Evolutionary conservation across 2,797 vertebrate genomes (phyloP).

Genomic region (Lates japonicus): DNA sequence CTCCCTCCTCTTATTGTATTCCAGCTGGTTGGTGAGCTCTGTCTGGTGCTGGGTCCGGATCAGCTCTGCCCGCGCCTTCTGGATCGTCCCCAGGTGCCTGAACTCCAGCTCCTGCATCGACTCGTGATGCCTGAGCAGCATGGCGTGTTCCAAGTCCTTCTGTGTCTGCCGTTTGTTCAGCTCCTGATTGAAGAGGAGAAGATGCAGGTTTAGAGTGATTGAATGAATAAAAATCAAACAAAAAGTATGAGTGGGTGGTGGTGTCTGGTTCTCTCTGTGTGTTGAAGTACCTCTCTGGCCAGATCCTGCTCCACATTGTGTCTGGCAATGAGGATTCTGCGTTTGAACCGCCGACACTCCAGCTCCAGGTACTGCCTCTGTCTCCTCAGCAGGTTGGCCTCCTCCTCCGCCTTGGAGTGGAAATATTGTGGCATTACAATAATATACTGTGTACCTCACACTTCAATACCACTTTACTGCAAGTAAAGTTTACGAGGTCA

Average conservation of each 20-base stretch:
- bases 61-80: slow-evolving; percentile 96
- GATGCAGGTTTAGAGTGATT: slow-evolving; percentile 17
- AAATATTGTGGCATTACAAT: background rate
- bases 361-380: slow-evolving; percentile 98
- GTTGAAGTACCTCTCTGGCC: slow-evolving; percentile 92
- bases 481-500: background rate
- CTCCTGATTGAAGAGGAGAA: slow-evolving; percentile 83
- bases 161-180: slow-evolving; percentile 99
- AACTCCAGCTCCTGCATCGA: slow-evolving; percentile 99
- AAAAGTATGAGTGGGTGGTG: background rate
- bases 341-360: slow-evolving; percentile 96
- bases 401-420: slow-evolving; percentile 94
- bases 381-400: slow-evolving; percentile 95
- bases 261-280: slow-evolving; percentile 38
- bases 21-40: slow-evolving; percentile 98
- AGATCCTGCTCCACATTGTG: slow-evolving; percentile 98
- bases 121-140: slow-evolving; percentile 97
- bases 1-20: slow-evolving; percentile 98
- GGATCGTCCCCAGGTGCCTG: slow-evolving; percentile 95
- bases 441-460: background rate
- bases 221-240: background rate
- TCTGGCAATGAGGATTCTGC: slow-evolving; percentile 95
- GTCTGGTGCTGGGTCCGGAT: slow-evolving; percentile 99
- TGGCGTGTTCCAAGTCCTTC: slow-evolving; percentile 98
- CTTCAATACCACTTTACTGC: background rate